These are phyloP conservation scores for Alaudala cheleensis DNA, from an alignment of 2,113 vertebrate genomes.

Conservation along the genomic window DNA sequence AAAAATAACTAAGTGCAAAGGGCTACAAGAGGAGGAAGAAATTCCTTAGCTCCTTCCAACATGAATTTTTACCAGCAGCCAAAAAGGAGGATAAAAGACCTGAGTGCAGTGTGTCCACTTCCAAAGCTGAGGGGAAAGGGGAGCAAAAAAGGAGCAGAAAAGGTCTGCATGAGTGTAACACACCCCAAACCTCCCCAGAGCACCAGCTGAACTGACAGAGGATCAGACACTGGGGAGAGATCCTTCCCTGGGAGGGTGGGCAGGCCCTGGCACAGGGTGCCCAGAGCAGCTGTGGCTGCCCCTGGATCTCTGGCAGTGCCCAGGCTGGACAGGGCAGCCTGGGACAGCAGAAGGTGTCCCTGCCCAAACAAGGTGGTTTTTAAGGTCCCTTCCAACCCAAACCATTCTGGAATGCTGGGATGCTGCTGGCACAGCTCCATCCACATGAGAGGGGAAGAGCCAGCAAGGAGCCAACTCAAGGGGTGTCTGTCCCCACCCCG, in stretches of 20 bases:
- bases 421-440: background rate
- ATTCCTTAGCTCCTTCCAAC: constrained; percentile 16
- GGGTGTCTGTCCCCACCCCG: background rate
- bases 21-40: background rate
- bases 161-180: accelerated
- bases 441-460: background rate
- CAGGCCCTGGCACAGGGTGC: background rate
- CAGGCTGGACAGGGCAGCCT: background rate
- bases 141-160: background rate
- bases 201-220: background rate
- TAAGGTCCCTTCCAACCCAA: background rate
- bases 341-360: background rate
- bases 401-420: background rate
- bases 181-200: background rate
- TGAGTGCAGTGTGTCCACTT: background rate
- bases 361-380: background rate
- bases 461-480: background rate
- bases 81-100: background rate
- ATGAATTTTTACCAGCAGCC: background rate
- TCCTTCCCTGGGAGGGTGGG: accelerated
- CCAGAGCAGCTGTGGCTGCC: background rate
- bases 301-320: background rate
- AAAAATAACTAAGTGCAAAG: constrained; percentile 33
- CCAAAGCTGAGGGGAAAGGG: background rate
- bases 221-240: background rate